Conservation (phyloP, 2,113 vertebrate genomes). For the Pandion haliaetus region DNA sequence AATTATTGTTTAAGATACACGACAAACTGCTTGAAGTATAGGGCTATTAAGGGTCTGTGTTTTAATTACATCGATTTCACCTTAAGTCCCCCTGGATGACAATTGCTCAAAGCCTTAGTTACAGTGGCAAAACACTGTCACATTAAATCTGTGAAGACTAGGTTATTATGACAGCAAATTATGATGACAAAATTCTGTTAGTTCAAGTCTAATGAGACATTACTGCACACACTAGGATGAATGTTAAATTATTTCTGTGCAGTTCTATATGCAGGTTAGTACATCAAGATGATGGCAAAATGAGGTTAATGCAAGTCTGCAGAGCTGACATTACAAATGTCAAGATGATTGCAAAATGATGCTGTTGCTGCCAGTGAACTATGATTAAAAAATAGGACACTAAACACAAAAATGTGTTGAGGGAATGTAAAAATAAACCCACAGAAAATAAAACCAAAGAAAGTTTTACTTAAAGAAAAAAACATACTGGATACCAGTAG, state of each 20-base stretch:
- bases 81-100: not conserved
- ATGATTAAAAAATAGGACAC: conserved; percentile 26
- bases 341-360: conserved; percentile 55
- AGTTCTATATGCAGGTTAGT: conserved; percentile 31
- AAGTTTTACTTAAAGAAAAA: not conserved
- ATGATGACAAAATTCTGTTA: conserved; percentile 65
- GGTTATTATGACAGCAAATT: conserved; percentile 62
- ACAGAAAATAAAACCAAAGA: not conserved
- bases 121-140: conserved; percentile 41
- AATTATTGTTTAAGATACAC: conserved; percentile 5
- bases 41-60: not conserved
- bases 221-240: conserved; percentile 34
- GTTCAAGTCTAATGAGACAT: conserved; percentile 69
- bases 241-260: conserved; percentile 49
- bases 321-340: conserved; percentile 34
- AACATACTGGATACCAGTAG: not conserved
- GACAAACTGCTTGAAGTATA: not conserved
- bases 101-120: conserved; percentile 30
- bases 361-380: not conserved
- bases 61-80: conserved; percentile 52
- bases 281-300: conserved; percentile 55
- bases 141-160: conserved; percentile 49
- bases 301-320: conserved; percentile 46
- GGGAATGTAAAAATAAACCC: not conserved
- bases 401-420: not conserved